Conservation (phyloP, 2,888 invertebrate genomes). For the Volucella bombylans region DNA sequence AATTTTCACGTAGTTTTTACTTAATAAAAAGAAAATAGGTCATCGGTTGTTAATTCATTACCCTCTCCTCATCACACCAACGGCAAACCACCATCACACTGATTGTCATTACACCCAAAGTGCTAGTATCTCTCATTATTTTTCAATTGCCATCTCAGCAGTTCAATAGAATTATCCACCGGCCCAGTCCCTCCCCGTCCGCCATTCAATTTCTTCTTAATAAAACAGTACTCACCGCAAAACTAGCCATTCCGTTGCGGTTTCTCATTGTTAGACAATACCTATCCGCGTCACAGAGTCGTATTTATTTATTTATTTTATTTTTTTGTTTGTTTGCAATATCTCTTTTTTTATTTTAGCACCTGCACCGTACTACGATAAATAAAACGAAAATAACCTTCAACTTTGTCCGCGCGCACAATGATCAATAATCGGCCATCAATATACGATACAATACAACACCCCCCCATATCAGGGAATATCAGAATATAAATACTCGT, state of each 20-base stretch:
- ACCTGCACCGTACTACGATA: slow-evolving; percentile 53
- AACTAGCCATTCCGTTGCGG: slow-evolving; percentile 45
- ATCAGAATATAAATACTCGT: neutral
- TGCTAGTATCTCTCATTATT: slow-evolving; percentile 61
- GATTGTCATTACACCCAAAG: slow-evolving; percentile 43
- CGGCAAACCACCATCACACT: slow-evolving; percentile 30
- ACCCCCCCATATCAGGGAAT: neutral
- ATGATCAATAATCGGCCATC: slow-evolving; percentile 66
- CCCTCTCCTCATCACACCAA: neutral
- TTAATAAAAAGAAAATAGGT: slow-evolving; percentile 61
- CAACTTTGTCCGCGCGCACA: slow-evolving; percentile 67
- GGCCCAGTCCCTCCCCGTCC: neutral
- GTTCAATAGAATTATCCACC: slow-evolving; percentile 48
- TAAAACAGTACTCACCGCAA: slow-evolving; percentile 65
- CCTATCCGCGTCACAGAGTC: slow-evolving; percentile 12
- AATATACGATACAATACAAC: slow-evolving; percentile 17
- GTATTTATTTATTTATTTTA: neutral
- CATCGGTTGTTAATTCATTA: slow-evolving; percentile 25
- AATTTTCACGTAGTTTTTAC: neutral
- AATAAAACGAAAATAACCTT: slow-evolving; percentile 63
- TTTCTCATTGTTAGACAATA: slow-evolving; percentile 54
- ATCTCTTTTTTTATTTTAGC: slow-evolving; percentile 57
- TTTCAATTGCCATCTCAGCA: slow-evolving; percentile 40
- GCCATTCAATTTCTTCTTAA: slow-evolving; percentile 47
- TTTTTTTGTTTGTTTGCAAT: slow-evolving; percentile 14